Evolutionary conservation across 2,888 invertebrate genomes (phyloP).

Genomic region (Alentia gelatinosa): DNA sequence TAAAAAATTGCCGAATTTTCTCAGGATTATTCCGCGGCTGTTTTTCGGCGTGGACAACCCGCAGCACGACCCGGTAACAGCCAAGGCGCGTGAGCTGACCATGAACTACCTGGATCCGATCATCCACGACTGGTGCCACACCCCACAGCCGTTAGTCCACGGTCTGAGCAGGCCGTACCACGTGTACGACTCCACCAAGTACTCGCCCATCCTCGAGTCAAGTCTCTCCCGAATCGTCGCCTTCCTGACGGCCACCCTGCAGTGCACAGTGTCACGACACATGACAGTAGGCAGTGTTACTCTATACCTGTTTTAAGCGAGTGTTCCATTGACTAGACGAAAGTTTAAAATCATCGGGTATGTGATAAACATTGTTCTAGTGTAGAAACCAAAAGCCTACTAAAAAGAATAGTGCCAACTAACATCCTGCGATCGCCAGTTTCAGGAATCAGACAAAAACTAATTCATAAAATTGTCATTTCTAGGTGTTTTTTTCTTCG

Average conservation of each 20-base stretch:
- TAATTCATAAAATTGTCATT: too few species aligned
- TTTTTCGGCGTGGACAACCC: slow-evolving; percentile 81
- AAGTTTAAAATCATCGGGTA: too few species aligned
- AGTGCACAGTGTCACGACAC: slow-evolving; percentile 86
- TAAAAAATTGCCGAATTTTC: background rate
- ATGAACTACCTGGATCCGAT: slow-evolving; percentile 76
- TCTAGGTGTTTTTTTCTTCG: too few species aligned
- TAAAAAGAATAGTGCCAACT: too few species aligned
- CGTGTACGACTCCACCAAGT: slow-evolving; percentile 41
- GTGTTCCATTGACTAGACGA: too few species aligned
- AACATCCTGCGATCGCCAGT: too few species aligned
- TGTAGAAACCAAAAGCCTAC: too few species aligned
- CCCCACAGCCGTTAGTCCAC: slow-evolving; percentile 81
- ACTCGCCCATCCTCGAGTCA: slow-evolving; percentile 81
- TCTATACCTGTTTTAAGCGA: too few species aligned
- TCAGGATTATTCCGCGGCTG: slow-evolving; percentile 79
- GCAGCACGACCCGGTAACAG: slow-evolving; percentile 83
- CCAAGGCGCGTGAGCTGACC: slow-evolving; percentile 81
- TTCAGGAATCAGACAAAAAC: too few species aligned
- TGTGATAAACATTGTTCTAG: too few species aligned
- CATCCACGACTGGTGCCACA: slow-evolving; percentile 74
- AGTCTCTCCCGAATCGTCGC: slow-evolving; percentile 84
- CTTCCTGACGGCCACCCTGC: slow-evolving; percentile 82
- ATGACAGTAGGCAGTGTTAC: slow-evolving; percentile 84
- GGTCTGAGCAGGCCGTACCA: slow-evolving; percentile 81